A percentile compares a stretch with the other conserved stretches of the same genome.
These are phyloP conservation scores for Ctenochaetus hawaiiensis DNA, from an alignment of 2,797 vertebrate species.

Conservation along the genomic window DNA sequence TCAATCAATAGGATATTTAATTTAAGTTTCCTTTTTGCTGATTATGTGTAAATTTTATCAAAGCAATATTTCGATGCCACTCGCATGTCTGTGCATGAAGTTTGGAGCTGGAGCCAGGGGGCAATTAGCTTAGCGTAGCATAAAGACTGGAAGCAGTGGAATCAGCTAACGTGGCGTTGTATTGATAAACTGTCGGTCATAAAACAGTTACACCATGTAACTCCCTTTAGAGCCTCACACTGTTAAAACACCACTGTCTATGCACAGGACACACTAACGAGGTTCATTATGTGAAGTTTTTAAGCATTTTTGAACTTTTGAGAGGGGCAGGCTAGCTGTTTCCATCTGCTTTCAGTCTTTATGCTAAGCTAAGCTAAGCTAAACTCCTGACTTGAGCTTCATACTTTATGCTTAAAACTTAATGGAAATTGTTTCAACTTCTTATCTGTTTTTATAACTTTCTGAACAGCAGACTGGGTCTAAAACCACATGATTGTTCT, in stretches of 20 bases:
- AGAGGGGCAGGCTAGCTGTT: neutral
- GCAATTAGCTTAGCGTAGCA: neutral
- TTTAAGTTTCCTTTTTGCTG: neutral
- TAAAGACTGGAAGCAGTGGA: neutral
- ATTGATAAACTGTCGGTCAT: no score
- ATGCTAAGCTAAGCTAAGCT: conserved; percentile 3
- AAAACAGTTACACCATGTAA: no score
- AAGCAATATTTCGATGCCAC: no score
- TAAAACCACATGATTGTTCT: conserved; percentile 4
- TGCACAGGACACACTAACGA: no score
- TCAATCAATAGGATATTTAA: neutral
- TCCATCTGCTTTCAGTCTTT: neutral
- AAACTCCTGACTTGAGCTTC: neutral
- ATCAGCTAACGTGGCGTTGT: neutral
- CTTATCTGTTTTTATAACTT: neutral
- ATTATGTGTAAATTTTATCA: neutral
- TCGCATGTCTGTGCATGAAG: neutral
- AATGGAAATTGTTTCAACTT: neutral
- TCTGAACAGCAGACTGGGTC: neutral
- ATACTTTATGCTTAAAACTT: neutral
- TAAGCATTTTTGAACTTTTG: neutral
- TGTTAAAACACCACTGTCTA: no score
- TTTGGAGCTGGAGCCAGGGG: neutral
- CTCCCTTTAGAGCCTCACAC: no score
- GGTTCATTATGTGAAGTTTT: no score